Evolutionary conservation across 2,113 vertebrate genomes (phyloP).

Genomic region (Naja naja): DNA sequence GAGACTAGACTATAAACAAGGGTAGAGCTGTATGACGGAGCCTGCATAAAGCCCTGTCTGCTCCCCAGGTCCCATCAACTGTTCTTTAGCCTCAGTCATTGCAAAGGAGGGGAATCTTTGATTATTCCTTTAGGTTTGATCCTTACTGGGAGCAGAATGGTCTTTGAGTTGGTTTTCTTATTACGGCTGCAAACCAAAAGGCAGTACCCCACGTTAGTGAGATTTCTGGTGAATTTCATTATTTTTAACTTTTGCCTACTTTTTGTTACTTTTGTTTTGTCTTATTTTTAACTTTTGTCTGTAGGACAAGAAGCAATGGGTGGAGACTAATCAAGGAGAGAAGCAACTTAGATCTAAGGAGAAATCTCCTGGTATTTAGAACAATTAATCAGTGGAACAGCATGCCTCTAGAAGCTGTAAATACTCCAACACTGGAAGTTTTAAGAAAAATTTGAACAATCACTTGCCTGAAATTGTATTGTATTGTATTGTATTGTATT

Average conservation of each 20-base stretch:
- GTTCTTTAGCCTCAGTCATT: not conserved
- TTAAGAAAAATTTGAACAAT: too few relatives aligned
- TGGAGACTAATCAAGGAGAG: too few relatives aligned
- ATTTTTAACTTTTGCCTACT: not conserved
- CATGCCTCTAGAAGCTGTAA: too few relatives aligned
- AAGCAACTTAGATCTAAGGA: too few relatives aligned
- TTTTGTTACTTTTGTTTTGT: too few relatives aligned
- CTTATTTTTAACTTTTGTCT: too few relatives aligned
- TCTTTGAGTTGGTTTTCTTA: not conserved
- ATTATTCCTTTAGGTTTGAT: conserved; percentile 2
- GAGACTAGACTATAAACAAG: not conserved
- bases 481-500: too few relatives aligned
- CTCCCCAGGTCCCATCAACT: not conserved
- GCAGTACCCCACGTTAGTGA: not conserved
- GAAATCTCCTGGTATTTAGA: too few relatives aligned
- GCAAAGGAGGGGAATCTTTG: not conserved
- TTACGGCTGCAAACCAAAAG: not conserved
- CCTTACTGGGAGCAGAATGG: not conserved
- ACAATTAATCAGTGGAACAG: too few relatives aligned
- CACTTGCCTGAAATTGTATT: too few relatives aligned
- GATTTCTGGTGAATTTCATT: not conserved
- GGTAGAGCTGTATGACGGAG: not conserved
- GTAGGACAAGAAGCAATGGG: too few relatives aligned
- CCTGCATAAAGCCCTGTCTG: not conserved
- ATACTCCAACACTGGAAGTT: too few relatives aligned